Evolutionary conservation across 1,140 invertebrate genomes (phyloP), one percentile per base, ranked within the genome.

Genomic region (Tribolium castaneum): DNA sequence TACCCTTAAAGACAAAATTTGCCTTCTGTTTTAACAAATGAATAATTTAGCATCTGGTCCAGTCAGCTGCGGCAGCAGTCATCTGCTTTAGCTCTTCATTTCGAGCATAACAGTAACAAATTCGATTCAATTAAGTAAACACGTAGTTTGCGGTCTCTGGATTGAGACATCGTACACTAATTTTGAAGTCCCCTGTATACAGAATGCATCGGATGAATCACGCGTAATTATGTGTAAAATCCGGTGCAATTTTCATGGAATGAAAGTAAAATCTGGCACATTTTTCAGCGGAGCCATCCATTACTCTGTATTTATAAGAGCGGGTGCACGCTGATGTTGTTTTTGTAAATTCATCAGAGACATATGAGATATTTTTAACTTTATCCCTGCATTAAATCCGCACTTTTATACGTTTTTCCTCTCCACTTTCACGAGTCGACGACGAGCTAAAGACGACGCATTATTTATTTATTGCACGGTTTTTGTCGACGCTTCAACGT

Each of bases 241-340:
- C 71, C 71, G 49, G 45, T 51, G 71, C 49, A 66, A 66, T 73
- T 51, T 73, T 14, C 25, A 52, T 19, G 71, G 71, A 35, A 39
- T 73, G 52, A 73, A 73, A 73, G 52, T 52, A 73, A 52, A 73
- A 73, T 73, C 71, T 73, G 71, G 71, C 71, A 73, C 71, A 73
- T 73, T 73, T 73, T 73, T 73, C 71, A 73, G n/a, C 59, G 9
- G 25, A 35, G 30, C 59, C 59, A 66, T 66, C 59, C 59, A 66
- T 66, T 66, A 66, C 59, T 66, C 59, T 30, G 19, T 66, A 66
- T 66, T 66, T 66, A 66, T 66, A 66, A 35, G 59, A 66, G 59
- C 59, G 59, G 59, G 59, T 66, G 59, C 59, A 66, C 59, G 14
- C 59, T 66, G 59, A 35, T 66, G 59, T 66, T 66, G 59, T 66